Conservation (phyloP, 2,888 invertebrate genomes). For the Exocentrus adspersus region DNA sequence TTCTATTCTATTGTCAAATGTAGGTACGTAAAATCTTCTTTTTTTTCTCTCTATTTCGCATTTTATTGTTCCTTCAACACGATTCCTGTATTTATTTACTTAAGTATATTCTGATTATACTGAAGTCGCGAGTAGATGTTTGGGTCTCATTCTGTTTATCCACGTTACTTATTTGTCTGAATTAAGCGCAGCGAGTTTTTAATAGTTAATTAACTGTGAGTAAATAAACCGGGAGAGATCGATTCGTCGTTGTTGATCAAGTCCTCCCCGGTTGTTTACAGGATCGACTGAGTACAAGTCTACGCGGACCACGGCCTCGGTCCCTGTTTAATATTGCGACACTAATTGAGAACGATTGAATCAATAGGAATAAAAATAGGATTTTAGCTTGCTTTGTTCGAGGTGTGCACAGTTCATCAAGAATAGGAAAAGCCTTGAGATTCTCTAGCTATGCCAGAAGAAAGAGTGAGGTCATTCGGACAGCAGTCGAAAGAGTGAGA, state of each 20-base stretch:
- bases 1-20: too few relatives aligned
- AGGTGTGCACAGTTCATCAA: too few relatives aligned
- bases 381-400: neutral
- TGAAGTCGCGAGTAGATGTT: constrained; percentile 10
- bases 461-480: too few relatives aligned
- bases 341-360: constrained; percentile 22
- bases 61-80: too few relatives aligned
- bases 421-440: too few relatives aligned
- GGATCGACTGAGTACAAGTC: constrained; percentile 19
- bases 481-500: too few relatives aligned
- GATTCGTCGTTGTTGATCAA: constrained; percentile 36
- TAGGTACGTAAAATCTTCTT: too few relatives aligned
- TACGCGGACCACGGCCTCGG: constrained; percentile 8
- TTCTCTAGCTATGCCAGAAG: too few relatives aligned
- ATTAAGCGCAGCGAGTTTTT: constrained; percentile 40
- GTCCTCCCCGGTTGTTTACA: constrained; percentile 24
- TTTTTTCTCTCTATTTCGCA: too few relatives aligned
- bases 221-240: constrained; percentile 40
- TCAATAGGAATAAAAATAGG: constrained; percentile 19
- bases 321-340: constrained; percentile 26
- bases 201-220: constrained; percentile 44
- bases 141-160: constrained; percentile 7
- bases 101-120: neutral
- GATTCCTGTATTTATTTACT: neutral
- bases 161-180: constrained; percentile 23